phyloP scores from a whole-genome alignment of 2,113 vertebrate genomes.

The Callipepla squamata region DNA sequence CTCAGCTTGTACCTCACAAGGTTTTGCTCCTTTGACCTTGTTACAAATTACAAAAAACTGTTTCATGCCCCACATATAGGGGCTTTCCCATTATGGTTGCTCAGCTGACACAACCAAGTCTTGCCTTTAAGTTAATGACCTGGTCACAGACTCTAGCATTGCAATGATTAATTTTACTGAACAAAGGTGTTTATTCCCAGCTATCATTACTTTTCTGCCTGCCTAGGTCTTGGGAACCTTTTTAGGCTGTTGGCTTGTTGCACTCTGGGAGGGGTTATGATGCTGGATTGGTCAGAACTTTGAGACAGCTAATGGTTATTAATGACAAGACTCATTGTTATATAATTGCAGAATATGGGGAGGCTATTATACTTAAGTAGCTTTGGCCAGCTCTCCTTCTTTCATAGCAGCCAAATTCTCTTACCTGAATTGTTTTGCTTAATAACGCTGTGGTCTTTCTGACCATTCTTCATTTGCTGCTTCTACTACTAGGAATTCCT shows the following conservation, averaged over 20 bases:
- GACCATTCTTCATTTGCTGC: slow-evolving; percentile 30
- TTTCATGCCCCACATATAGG: background rate
- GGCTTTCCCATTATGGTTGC: background rate
- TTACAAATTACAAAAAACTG: background rate
- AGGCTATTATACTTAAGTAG: slow-evolving; percentile 36
- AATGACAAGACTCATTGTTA: slow-evolving; percentile 53
- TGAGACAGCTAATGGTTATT: slow-evolving; percentile 48
- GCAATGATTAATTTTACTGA: slow-evolving; percentile 27
- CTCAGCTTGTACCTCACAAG: background rate
- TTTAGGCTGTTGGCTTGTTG: slow-evolving; percentile 29
- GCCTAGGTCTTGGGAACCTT: slow-evolving; percentile 54
- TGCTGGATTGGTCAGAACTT: background rate
- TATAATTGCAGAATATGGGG: slow-evolving; percentile 39
- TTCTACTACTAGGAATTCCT: slow-evolving; percentile 12
- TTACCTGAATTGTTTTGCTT: slow-evolving; percentile 5
- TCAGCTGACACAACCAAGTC: background rate
- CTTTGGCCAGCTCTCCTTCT: slow-evolving; percentile 13
- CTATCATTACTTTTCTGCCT: slow-evolving; percentile 26
- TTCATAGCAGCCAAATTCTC: slow-evolving; percentile 26
- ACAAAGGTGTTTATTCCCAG: slow-evolving; percentile 58
- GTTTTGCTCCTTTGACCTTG: background rate
- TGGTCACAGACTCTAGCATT: slow-evolving; percentile 15
- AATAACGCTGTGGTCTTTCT: slow-evolving; percentile 15
- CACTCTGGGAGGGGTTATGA: background rate
- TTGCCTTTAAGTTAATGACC: slow-evolving; percentile 45